Base-by-base conservation (phyloP, 2,888 invertebrate genomes). In the Pecten maximus region DNA sequence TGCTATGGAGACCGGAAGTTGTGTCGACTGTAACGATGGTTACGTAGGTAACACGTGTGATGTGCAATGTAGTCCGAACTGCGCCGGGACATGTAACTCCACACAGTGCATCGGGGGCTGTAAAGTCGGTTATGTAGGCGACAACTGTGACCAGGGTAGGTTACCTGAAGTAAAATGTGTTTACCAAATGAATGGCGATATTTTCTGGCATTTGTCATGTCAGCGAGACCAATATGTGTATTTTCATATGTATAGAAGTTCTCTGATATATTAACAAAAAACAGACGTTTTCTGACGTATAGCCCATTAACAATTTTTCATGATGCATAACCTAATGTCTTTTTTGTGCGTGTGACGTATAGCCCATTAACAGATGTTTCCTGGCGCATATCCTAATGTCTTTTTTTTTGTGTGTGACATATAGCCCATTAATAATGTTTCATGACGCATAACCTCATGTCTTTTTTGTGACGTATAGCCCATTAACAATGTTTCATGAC, bases 1-100 rank as follows among this genome's bases (percentile, higher is more conserved):
- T 88, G 87, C 60, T n/a, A 88, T 89, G 44, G 54, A 54, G 28
- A 48, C 19, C 28, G 91, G 91, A 44, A 89, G n/a, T 28, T 91
- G 91, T 48, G 89, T 87, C 35, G 39, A 44, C 4, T 89, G 89
- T 39, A 86, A 39, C 39, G 40, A n/a, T 16, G 87, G 89, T 35
- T 87, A 89, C 35, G n/a, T 39, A 12, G 91, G 91, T 12, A 89
- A 87, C 15, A 50, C 87, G 54, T 91, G 91, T 74, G 87, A 91
- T 40, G 35, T 35, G 0, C 28, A 35, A 6, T 74, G 74, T 35
- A 74, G 35, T 35, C 28, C 74, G 74, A 74, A 35, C 74, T 74
- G 74, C 6, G 74, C 74, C 35, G 28, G 74, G 28, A 74, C 74
- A 10, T 74, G 74, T 74, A 74, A 74, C 35, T 12, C 35, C 74